Base-by-base conservation (phyloP, 2,113 vertebrate species). In the Syngnathoides biaculeatus region DNA sequence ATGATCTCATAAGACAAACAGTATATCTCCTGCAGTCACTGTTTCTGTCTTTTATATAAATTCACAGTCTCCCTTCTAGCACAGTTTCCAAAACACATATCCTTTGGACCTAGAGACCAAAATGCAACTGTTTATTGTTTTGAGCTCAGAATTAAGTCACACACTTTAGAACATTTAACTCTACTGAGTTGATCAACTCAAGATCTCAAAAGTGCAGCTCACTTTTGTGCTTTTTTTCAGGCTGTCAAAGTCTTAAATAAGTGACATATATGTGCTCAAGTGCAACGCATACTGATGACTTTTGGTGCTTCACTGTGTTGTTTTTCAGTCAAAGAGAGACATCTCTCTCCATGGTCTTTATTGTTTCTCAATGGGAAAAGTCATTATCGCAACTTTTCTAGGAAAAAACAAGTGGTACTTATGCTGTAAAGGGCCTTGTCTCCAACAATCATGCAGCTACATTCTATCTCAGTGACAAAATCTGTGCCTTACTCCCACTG, bases 201-300 rank as follows among this genome's bases (percentile, higher is more conserved):
- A 65, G 64, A 73, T 68, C 65, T 65, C 22, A 0, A 65, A 67
- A 77, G 72, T 58, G 26, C 53, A 72, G 68, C 71, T 80, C 65
- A 74, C 73, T 50, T 79, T 38, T 59, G 42, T 35, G 22, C n/a
- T 45, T 24, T 52, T 39, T 26, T 52, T 6, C 59, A 3, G 5
- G 5, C 39, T 68, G 69, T 69, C 69, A 66, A 67, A 75, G 24
- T 63, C 65, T 64, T 17, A 82, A 79, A 78, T 61, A 50, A 64
- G 66, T 39, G 57, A 78, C 56, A 72, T 68, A 79, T 65, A 75
- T 72, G 64, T 64, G 61, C 30, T 80, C 78, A 86, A 81, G 77
- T 80, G 83, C 74, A 79, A 75, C 79, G 84, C 43, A 79, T 67
- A 63, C 58, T 80, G 78, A 81, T 77, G 78, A 80, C 74, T 83